Evolutionary conservation across 2,797 vertebrate species (phyloP).

Genomic region (Chloroceryle inda): DNA sequence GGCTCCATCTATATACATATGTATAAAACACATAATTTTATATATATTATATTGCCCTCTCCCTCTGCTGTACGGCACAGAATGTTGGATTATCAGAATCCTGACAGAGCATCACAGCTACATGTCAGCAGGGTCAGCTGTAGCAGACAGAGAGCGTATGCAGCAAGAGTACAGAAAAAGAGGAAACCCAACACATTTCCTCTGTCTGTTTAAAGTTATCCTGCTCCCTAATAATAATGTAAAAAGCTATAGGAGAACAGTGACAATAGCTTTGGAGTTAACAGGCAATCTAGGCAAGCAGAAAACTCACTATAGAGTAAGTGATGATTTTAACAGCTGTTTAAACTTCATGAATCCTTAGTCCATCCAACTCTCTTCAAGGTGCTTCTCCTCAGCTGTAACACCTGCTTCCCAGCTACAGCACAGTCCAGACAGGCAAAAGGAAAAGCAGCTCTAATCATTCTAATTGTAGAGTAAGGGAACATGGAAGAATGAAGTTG

Average conservation of each 20-base stretch:
- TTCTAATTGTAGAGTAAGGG: neutral
- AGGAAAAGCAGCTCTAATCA: neutral
- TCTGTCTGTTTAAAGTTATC: conserved; percentile 37
- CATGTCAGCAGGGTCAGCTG: neutral
- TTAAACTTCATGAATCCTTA: neutral
- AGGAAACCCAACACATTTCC: neutral
- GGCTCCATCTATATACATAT: conserved; percentile 60
- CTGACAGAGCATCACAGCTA: neutral
- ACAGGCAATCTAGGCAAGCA: neutral
- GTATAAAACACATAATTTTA: conserved; percentile 64
- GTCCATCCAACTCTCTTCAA: neutral
- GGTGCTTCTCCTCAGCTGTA: neutral
- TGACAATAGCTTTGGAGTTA: neutral
- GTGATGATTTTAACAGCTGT: conserved; percentile 10
- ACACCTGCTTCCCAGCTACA: neutral
- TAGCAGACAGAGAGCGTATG: neutral
- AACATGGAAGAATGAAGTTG: neutral
- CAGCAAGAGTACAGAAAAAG: neutral
- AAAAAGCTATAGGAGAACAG: neutral
- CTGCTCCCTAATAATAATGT: neutral
- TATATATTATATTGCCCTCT: conserved; percentile 44
- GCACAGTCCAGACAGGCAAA: neutral
- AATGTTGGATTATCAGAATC: conserved; percentile 6
- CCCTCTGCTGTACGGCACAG: conserved; percentile 59
- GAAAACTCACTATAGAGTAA: neutral